Percentiles rank a stretch among this genome's conserved stretches.
These are phyloP conservation scores for Rhinolophus sinicus DNA, from an alignment of 2,113 vertebrate genomes.

Conservation along the genomic window DNA sequence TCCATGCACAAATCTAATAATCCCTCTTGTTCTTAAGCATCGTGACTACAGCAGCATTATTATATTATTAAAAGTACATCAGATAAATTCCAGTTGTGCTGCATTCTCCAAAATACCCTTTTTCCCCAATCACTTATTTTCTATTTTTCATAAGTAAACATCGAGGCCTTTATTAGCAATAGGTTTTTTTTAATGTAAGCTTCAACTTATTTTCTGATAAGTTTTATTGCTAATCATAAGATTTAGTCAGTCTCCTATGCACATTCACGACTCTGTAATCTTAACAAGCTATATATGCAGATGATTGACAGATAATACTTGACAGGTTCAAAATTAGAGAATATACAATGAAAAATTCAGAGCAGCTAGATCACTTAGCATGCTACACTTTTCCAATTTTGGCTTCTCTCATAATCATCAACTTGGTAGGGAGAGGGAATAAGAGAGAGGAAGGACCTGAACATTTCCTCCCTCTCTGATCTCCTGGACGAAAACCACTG, in stretches of 20 bases:
- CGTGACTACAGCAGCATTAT: slow-evolving; percentile 50
- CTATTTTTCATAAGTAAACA: slow-evolving; percentile 62
- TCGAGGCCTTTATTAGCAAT: slow-evolving; percentile 46
- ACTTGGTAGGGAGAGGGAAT: background rate
- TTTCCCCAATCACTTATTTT: slow-evolving; percentile 2
- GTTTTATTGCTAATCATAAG: slow-evolving; percentile 58
- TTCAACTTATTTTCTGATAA: slow-evolving; percentile 36
- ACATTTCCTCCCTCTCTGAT: background rate
- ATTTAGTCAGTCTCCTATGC: slow-evolving; percentile 66
- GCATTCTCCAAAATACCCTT: slow-evolving; percentile 57
- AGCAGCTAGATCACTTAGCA: slow-evolving; percentile 67
- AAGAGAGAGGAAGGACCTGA: background rate
- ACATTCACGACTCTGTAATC: slow-evolving; percentile 60
- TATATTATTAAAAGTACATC: slow-evolving; percentile 82
- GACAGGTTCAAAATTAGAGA: slow-evolving; percentile 79
- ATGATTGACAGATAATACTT: slow-evolving; percentile 75
- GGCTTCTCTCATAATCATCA: slow-evolving; percentile 63
- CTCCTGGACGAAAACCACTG: background rate
- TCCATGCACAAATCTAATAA: slow-evolving; percentile 77
- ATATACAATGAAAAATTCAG: slow-evolving; percentile 73
- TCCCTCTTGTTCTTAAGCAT: slow-evolving; percentile 78
- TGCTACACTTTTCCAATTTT: slow-evolving; percentile 61
- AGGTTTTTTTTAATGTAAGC: background rate
- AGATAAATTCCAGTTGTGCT: slow-evolving; percentile 80
- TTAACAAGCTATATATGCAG: slow-evolving; percentile 73